Evolutionary conservation across 2,113 vertebrate genomes (phyloP), one percentile per base, ranked within the genome.

Genomic region (Eleginops maclovinus): DNA sequence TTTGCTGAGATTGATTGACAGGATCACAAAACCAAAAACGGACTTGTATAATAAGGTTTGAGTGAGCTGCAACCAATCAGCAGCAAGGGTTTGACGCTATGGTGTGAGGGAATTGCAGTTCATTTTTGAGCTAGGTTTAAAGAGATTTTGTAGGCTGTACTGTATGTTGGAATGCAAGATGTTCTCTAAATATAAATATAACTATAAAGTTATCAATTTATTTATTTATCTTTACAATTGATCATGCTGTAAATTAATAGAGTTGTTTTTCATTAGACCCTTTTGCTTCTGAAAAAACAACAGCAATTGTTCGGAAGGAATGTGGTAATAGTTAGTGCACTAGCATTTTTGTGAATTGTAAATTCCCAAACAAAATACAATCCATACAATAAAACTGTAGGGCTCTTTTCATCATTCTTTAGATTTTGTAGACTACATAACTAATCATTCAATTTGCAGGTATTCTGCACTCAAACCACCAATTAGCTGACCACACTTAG

Each of bases 71-170:
- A 82, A 51, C 85, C 76, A 89, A 87, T 91, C 58, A 61, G 0
- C 61, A n/a, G 17, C n/a, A 2, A 24, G 3, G 11, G 3, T 19
- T 1, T 19, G 41, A 9, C 72, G 22, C 66, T 40, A 43, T 5
- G 67, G 6, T 8, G 55, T 28, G 1, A 1, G 87, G 90, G 84
- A 82, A 24, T 72, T 89, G 88, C 77, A 69, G 88, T 92, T 78
- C 0, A 1, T 4, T 53, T 19, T 3, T 21, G 3, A 3, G 8
- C 49, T 0, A 36, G 2, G 3, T 46, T 81, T 61, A 54, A 81
- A 81, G 54, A 17, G 64, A 53, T 67, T 70, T 50, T 74, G 63
- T 36, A 54, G 36, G 63, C 49, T 64, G 0, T n/a, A n/a, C n/a
- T n/a, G n/a, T n/a, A n/a, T n/a, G n/a, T 28, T 17, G 19, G 8